Percentiles rank a stretch among this genome's conserved stretches.
Evolutionary conservation across 1,140 invertebrate genomes (phyloP).

Genomic region (Formica exsecta): DNA sequence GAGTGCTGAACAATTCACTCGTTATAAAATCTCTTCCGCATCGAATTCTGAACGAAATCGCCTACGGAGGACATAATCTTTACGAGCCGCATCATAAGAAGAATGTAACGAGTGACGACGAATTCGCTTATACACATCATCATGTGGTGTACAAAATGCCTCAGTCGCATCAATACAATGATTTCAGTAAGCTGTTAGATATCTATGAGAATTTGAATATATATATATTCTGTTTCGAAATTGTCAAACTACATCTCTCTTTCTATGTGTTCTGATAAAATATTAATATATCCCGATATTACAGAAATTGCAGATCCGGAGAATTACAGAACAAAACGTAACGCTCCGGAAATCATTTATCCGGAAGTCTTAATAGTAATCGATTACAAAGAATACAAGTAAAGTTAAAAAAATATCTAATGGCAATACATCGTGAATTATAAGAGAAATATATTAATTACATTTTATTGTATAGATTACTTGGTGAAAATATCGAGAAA

Average conservation of each 20-base stretch:
- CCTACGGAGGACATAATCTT: slow-evolving; percentile 37
- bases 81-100: slow-evolving; percentile 22
- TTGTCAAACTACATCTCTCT: not conserved
- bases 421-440: not conserved
- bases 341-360: slow-evolving; percentile 73
- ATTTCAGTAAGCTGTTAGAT: slow-evolving; percentile 53
- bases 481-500: slow-evolving; percentile 43
- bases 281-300: slow-evolving; percentile 14
- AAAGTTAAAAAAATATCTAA: slow-evolving; percentile 50
- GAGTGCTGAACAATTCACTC: slow-evolving; percentile 70
- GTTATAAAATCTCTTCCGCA: slow-evolving; percentile 76
- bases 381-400: slow-evolving; percentile 76
- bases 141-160: slow-evolving; percentile 77
- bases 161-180: slow-evolving; percentile 13
- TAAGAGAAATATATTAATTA: slow-evolving; percentile 6
- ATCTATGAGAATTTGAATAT: not conserved
- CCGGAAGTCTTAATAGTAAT: slow-evolving; percentile 78
- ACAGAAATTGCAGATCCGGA: slow-evolving; percentile 42
- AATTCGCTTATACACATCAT: slow-evolving; percentile 66
- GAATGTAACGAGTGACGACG: slow-evolving; percentile 21
- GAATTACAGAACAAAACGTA: slow-evolving; percentile 12
- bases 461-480: slow-evolving; percentile 28
- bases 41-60: slow-evolving; percentile 62
- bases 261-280: not conserved
- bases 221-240: not conserved